A percentile compares a stretch with the other conserved stretches of the same genome.
phyloP scores from a whole-genome alignment of 2,113 vertebrate genomes.

The Turdus rufiventris region DNA sequence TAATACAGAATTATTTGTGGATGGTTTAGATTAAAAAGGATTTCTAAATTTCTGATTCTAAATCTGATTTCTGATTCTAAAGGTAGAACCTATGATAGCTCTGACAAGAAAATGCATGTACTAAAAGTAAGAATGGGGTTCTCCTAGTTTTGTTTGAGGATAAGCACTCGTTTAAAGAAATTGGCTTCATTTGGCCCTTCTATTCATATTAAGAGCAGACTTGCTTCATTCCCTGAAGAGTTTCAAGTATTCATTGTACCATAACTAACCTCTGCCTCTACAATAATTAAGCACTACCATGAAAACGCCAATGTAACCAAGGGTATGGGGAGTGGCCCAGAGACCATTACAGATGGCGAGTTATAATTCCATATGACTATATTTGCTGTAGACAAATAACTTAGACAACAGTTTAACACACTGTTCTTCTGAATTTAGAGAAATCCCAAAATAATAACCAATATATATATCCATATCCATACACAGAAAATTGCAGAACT shows the following conservation, averaged over 20 bases:
- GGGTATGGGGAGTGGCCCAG: neutral
- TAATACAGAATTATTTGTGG: neutral
- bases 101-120: neutral
- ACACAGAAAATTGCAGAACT: neutral
- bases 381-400: neutral
- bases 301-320: neutral
- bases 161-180: neutral
- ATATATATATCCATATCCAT: neutral
- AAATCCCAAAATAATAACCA: neutral
- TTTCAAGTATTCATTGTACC: neutral
- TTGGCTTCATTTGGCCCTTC: neutral
- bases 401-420: neutral
- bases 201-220: neutral
- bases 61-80: neutral
- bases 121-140: neutral
- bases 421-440: neutral
- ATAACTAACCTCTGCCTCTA: neutral
- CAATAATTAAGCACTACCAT: neutral
- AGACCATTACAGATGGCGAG: neutral
- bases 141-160: neutral
- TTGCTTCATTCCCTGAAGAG: neutral
- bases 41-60: no score
- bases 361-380: neutral
- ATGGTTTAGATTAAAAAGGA: neutral
- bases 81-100: neutral